These are phyloP conservation scores for Cryptophagus acutangulus DNA, from an alignment of 2,888 invertebrate species.

Conservation along the genomic window DNA sequence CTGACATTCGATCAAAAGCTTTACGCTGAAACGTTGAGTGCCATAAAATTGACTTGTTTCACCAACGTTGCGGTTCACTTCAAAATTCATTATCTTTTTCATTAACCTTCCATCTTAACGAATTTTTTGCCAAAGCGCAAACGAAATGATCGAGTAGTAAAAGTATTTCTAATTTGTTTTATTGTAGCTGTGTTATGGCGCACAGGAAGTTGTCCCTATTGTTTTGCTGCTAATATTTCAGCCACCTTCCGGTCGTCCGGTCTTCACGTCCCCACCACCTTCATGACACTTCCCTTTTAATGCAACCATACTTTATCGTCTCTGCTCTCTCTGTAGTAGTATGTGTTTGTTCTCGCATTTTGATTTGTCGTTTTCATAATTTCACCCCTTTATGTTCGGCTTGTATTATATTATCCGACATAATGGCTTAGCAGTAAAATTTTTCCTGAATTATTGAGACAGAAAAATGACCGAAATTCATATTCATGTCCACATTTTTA, in stretches of 20 bases:
- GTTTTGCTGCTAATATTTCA: slow-evolving; percentile 46
- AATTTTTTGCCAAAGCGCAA: too few relatives aligned
- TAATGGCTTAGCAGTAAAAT: too few relatives aligned
- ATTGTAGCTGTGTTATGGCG: slow-evolving; percentile 41
- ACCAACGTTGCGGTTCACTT: too few relatives aligned
- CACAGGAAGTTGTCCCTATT: slow-evolving; percentile 44
- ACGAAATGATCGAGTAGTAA: too few relatives aligned
- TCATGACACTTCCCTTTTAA: slow-evolving; percentile 42
- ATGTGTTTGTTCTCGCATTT: slow-evolving; percentile 34
- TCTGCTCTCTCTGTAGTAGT: slow-evolving; percentile 13
- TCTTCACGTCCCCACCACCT: slow-evolving; percentile 34
- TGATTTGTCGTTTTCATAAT: slow-evolving; percentile 41
- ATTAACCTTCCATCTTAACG: too few relatives aligned
- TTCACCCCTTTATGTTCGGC: slow-evolving; percentile 19
- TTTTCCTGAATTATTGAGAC: too few relatives aligned
- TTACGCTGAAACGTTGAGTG: too few relatives aligned
- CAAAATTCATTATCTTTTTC: too few relatives aligned
- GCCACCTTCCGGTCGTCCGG: slow-evolving; percentile 42
- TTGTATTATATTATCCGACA: too few relatives aligned
- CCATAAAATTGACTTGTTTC: too few relatives aligned
- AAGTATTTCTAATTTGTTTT: slow-evolving; percentile 46
- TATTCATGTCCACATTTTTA: too few relatives aligned
- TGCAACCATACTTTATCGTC: slow-evolving; percentile 38
- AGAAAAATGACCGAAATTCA: too few relatives aligned
- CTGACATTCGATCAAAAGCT: not conserved